phyloP scores from a whole-genome alignment of 2,113 vertebrate genomes.

The Sebastes schlegelii region DNA sequence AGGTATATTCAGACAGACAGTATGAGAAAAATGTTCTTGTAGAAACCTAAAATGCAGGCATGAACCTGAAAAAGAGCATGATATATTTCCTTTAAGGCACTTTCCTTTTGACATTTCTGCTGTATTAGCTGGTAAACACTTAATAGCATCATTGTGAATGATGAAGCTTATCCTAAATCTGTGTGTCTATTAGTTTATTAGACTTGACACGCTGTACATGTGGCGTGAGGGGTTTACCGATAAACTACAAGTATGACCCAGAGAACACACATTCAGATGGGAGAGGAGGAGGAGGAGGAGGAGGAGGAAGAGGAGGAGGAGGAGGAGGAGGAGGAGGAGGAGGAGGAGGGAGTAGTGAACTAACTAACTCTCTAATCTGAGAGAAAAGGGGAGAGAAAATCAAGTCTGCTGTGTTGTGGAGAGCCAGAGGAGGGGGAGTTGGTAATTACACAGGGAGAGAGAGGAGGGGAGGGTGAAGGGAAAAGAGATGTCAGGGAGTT shows the following conservation, averaged over 20 bases:
- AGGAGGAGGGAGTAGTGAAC: conserved; percentile 26
- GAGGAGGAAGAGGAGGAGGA: conserved; percentile 4
- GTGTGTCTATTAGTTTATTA: neutral
- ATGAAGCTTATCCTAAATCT: neutral
- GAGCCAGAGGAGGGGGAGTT: conserved; percentile 58
- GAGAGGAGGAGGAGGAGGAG: conserved; percentile 12
- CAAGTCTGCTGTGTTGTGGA: conserved; percentile 40
- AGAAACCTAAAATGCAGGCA: too few relatives aligned
- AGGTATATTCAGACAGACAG: too few relatives aligned
- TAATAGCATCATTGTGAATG: neutral
- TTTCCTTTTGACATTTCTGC: neutral
- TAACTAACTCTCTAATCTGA: conserved; percentile 60
- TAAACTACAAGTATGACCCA: neutral
- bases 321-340: conserved; percentile 15
- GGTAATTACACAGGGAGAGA: conserved; percentile 65
- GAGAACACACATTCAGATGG: conserved; percentile 8
- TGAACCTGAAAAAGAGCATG: too few relatives aligned
- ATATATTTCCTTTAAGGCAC: neutral
- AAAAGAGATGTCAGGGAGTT: conserved; percentile 55
- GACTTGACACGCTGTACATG: neutral
- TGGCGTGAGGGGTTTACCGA: neutral
- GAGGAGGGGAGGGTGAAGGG: conserved; percentile 21
- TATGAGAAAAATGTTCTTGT: too few relatives aligned
- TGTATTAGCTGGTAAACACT: neutral
- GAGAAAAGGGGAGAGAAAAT: conserved; percentile 47